Conservation (phyloP, 2,797 vertebrate species). For the Salmo trutta region DNA sequence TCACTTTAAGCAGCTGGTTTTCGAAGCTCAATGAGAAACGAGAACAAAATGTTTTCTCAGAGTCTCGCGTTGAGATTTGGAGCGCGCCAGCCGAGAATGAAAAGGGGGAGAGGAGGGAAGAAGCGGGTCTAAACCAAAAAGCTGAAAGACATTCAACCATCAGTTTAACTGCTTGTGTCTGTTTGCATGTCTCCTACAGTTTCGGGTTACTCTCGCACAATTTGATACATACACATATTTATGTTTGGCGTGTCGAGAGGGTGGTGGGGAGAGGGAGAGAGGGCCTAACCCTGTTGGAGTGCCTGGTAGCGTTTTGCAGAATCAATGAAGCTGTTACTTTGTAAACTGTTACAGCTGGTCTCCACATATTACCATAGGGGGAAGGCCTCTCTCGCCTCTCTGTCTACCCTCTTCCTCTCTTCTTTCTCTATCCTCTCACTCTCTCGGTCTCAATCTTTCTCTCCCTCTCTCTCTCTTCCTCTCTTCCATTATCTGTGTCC, state of each 20-base stretch:
- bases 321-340: conserved; percentile 72
- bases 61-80: neutral
- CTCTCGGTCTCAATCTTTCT: conserved; percentile 19
- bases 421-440: neutral
- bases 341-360: conserved; percentile 78
- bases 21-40: neutral
- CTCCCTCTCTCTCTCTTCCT: conserved; percentile 22
- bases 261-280: conserved; percentile 50
- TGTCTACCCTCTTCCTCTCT: conserved; percentile 6
- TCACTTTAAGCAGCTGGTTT: neutral
- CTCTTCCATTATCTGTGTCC: conserved; percentile 9
- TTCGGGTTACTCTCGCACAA: conserved; percentile 69
- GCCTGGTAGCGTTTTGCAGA: conserved; percentile 74
- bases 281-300: conserved; percentile 60
- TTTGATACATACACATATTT: conserved; percentile 72
- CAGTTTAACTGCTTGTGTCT: conserved; percentile 66
- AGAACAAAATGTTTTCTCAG: neutral
- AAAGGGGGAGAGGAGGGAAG: neutral
- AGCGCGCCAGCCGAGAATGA: neutral
- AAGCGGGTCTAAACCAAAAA: conserved; percentile 13
- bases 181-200: conserved; percentile 65
- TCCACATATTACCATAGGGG: conserved; percentile 49
- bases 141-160: conserved; percentile 71
- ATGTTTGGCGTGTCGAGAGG: conserved; percentile 59
- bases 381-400: conserved; percentile 38